A percentile compares a stretch with the other conserved stretches of the same genome.
Conservation (phyloP, 2,888 invertebrate species). For the Mamestra brassicae region DNA sequence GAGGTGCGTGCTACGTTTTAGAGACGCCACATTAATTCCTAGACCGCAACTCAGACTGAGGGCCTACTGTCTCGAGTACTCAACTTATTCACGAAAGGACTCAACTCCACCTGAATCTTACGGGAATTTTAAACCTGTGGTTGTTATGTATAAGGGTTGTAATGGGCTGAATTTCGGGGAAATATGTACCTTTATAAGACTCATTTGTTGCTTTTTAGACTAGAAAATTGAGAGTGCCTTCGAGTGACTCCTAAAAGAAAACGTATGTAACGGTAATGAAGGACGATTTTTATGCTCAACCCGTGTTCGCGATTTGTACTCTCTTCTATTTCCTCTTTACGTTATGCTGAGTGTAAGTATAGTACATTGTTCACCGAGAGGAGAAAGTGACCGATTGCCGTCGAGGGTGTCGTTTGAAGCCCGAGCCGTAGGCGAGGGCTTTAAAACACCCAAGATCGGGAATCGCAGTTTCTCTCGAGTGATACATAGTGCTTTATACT, state of each 20-base stretch:
- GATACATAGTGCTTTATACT: no score
- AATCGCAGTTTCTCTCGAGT: no score
- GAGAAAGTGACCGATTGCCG: no score
- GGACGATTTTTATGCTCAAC: slow-evolving; percentile 51
- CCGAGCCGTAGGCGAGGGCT: no score
- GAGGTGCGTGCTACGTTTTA: slow-evolving; percentile 84
- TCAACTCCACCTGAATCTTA: slow-evolving; percentile 10
- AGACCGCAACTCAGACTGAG: slow-evolving; percentile 81
- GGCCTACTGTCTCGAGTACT: slow-evolving; percentile 86
- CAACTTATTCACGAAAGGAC: slow-evolving; percentile 25
- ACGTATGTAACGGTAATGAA: slow-evolving; percentile 72
- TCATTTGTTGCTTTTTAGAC: slow-evolving; percentile 75
- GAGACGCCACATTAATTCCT: slow-evolving; percentile 87
- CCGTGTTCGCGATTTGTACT: slow-evolving; percentile 30
- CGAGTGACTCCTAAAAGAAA: slow-evolving; percentile 71
- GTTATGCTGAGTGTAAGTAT: background rate
- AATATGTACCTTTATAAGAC: slow-evolving; percentile 70
- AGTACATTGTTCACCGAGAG: no score
- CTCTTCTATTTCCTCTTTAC: slow-evolving; percentile 2
- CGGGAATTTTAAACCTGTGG: slow-evolving; percentile 9
- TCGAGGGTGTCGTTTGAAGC: no score
- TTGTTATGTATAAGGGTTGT: background rate
- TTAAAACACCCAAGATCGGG: no score
- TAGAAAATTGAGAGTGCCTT: slow-evolving; percentile 77
- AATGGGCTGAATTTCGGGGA: slow-evolving; percentile 1